Conservation (phyloP, 1,140 invertebrate species). For the Argopecten irradians region DNA sequence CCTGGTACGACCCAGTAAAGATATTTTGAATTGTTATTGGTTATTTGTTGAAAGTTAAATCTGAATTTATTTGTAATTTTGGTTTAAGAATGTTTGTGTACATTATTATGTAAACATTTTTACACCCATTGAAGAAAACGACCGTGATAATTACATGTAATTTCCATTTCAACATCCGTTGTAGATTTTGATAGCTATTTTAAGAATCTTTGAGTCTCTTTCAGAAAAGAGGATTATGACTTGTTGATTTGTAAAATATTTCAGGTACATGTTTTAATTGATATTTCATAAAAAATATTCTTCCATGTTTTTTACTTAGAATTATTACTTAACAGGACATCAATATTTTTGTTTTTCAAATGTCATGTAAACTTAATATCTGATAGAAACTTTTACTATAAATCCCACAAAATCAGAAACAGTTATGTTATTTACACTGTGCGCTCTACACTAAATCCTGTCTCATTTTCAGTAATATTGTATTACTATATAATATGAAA, state of each 20-base stretch:
- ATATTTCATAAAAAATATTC: background rate
- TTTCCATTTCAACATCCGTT: background rate
- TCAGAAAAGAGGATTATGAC: background rate
- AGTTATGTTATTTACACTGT: no score
- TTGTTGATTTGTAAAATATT: background rate
- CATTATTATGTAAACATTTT: background rate
- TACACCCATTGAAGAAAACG: background rate
- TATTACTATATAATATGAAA: background rate
- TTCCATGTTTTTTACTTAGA: background rate
- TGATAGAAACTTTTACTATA: no score
- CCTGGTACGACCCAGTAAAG: no score
- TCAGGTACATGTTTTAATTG: background rate
- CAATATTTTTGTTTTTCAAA: no score
- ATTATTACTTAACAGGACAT: background rate
- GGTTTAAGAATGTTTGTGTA: background rate
- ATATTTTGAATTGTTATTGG: background rate
- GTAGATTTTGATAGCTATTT: background rate
- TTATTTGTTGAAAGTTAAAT: background rate
- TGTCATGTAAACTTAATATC: no score
- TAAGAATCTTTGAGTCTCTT: background rate
- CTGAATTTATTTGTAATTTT: no score
- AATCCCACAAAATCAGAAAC: no score
- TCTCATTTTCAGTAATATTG: background rate
- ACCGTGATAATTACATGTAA: no score
- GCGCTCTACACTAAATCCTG: background rate